Conservation (phyloP, 2,113 vertebrate species). For the Tupaia chinensis region DNA sequence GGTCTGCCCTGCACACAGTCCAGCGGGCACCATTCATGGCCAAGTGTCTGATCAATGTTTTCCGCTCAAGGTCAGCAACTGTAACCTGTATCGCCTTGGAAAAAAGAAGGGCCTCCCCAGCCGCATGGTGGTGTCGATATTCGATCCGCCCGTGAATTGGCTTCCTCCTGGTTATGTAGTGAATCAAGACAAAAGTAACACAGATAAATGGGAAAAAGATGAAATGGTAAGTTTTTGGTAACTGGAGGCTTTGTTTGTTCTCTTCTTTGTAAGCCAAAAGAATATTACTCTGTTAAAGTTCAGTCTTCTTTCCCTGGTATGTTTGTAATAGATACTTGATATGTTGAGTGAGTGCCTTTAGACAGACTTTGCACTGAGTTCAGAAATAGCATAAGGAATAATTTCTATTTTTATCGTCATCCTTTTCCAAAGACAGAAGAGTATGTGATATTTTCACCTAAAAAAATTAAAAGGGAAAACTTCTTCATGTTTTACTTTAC, state of each 20-base stretch:
- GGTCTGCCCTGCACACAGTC: not conserved
- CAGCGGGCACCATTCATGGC: not conserved
- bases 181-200: slow-evolving; percentile 96
- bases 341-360: not conserved
- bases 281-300: not conserved
- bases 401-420: not conserved
- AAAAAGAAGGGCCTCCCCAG: slow-evolving; percentile 99
- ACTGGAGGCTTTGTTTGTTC: not conserved
- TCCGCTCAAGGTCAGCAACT: slow-evolving; percentile 95
- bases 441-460: not conserved
- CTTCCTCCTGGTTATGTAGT: slow-evolving; percentile 97
- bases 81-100: slow-evolving; percentile 98
- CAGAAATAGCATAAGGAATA: not conserved
- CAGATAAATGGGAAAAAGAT: slow-evolving; percentile 94
- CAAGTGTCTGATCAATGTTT: slow-evolving; percentile 21
- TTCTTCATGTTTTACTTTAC: not conserved
- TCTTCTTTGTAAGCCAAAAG: not conserved
- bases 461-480: not conserved
- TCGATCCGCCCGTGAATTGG: slow-evolving; percentile 99
- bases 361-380: not conserved
- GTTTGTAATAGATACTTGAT: slow-evolving; percentile 1
- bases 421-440: not conserved
- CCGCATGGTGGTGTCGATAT: slow-evolving; percentile 99
- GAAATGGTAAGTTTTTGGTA: slow-evolving; percentile 90
- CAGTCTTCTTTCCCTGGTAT: slow-evolving; percentile 6